These are phyloP conservation scores for Eristalis intricaria DNA, from an alignment of 2,888 invertebrate species.

Conservation along the genomic window DNA sequence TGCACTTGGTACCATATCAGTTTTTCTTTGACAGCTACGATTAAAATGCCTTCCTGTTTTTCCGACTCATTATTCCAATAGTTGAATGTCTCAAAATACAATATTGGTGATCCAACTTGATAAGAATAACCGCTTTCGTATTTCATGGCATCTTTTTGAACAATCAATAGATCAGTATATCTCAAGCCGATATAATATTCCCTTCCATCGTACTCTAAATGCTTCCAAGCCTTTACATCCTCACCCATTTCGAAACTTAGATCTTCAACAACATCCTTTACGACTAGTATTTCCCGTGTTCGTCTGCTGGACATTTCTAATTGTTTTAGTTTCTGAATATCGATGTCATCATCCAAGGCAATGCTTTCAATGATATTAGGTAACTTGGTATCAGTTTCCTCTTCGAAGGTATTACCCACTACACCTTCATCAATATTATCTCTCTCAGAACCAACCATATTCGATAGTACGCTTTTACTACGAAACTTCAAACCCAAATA, in stretches of 20 bases:
- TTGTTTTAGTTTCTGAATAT: constrained; percentile 75
- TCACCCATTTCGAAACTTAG: constrained; percentile 75
- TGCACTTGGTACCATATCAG: constrained; percentile 77
- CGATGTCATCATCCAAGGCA: constrained; percentile 71
- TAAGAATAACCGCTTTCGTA: constrained; percentile 65
- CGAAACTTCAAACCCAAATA: constrained; percentile 58
- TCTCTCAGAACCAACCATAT: constrained; percentile 35
- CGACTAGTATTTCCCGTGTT: constrained; percentile 77
- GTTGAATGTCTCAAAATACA: constrained; percentile 74
- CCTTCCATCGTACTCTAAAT: constrained; percentile 74
- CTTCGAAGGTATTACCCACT: constrained; percentile 10
- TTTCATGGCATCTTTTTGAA: constrained; percentile 67
- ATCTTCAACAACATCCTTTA: constrained; percentile 78
- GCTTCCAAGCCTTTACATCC: constrained; percentile 77
- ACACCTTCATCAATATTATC: constrained; percentile 17
- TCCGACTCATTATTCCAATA: constrained; percentile 75
- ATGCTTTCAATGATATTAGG: constrained; percentile 76
- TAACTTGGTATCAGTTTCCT: neutral
- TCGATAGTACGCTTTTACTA: constrained; percentile 50
- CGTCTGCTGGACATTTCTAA: constrained; percentile 76
- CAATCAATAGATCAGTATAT: constrained; percentile 73
- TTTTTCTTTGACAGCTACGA: constrained; percentile 73
- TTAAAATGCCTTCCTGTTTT: constrained; percentile 75
- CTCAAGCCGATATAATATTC: constrained; percentile 77
- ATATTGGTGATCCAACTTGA: constrained; percentile 73